Evolutionary conservation across 1,140 invertebrate genomes (phyloP), one percentile per base, ranked within the genome.

Genomic region (Procambarus clarkii): DNA sequence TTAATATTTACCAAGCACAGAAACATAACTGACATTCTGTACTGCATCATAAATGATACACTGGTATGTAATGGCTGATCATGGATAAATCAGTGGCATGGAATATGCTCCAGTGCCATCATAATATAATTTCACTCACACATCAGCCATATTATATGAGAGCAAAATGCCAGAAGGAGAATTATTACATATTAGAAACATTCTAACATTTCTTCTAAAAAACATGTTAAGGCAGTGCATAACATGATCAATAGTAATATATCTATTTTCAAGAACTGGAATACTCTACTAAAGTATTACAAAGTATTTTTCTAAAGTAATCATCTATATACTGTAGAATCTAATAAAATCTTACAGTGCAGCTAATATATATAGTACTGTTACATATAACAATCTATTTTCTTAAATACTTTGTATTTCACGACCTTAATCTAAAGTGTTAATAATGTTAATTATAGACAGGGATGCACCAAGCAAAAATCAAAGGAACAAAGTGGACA

Each of bases 381-480:
- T 69, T 48, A 24, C 54, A 69, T 84, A 48, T 69, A 83, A 15
- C 18, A 86, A 44, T 85, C 58, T 71, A 85, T 85, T 46, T 58
- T 82, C 71, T 18, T 79, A 85, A 74, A 34, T 90, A 79, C 71
- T 71, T 78, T 18, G 74, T 81, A 90, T 64, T 78, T 81, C n/a
- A 90, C 34, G 54, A 82, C 46, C 88, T 90, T 90, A 90, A 76
- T 77, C 88, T 90, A 90, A 60, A 50, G 60, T 88, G 50, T 83
- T 50, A 90, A 60, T 48, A 84, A 90, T 80, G 60, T 58, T 85
- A 60, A 78, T 64, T 18, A 71, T 77, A 90, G 34, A 84, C 74
- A 90, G 58, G 58, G 88, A 90, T 90, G 88, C 88, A 90, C 60
- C 88, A 90, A 90, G 88, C 88, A 90, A 77, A 90, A 84, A 90